phyloP scores from a whole-genome alignment of 1,140 invertebrate genomes.

The Heliconius congener region DNA sequence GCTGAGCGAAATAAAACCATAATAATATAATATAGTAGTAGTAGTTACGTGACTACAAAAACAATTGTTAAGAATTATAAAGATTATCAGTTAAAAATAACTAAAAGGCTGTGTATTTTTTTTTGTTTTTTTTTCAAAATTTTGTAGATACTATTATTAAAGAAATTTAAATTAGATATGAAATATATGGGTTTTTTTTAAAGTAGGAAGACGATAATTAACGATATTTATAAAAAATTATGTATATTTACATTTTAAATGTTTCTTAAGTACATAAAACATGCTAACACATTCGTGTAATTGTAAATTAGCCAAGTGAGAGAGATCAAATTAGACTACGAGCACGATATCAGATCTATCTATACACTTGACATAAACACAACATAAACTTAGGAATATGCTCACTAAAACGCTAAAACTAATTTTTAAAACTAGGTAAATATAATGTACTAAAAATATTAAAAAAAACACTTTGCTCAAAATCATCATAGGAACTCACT shows the following conservation, averaged over 20 bases:
- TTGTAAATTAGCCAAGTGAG: conserved; percentile 4
- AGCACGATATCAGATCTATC: conserved; percentile 4
- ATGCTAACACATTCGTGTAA: background rate
- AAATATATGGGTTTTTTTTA: background rate
- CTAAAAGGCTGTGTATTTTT: background rate
- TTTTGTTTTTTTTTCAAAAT: background rate
- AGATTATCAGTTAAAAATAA: background rate
- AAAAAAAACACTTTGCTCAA: background rate
- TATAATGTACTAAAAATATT: background rate
- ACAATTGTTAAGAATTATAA: background rate
- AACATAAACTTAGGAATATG: background rate
- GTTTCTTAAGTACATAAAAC: conserved; percentile 5
- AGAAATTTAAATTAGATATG: background rate
- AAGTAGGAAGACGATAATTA: background rate
- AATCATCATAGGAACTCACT: background rate
- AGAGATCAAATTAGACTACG: background rate
- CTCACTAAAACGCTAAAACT: background rate
- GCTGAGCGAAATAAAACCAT: background rate
- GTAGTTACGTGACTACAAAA: background rate
- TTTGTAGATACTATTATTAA: background rate
- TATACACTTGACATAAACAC: conserved; percentile 2
- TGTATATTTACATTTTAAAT: conserved; percentile 2
- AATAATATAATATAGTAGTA: background rate
- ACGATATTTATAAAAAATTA: background rate
- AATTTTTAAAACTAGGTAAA: background rate